These are phyloP conservation scores for Anarrhichthys ocellatus DNA, from an alignment of 2,113 vertebrate genomes.

Conservation along the genomic window DNA sequence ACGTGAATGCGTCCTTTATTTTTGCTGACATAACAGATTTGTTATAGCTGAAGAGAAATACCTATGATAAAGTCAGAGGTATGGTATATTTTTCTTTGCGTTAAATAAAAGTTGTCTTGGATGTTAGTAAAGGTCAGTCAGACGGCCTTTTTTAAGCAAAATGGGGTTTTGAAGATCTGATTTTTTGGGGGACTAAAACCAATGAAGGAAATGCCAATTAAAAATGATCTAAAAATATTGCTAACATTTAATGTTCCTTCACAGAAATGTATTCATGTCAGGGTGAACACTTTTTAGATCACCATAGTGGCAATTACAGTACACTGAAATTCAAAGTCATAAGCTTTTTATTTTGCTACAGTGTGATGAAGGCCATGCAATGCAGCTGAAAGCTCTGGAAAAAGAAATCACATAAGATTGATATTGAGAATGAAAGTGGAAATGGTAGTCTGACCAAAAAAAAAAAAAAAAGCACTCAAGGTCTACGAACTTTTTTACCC, in stretches of 20 bases:
- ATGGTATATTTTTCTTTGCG: too few species aligned
- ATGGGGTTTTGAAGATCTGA: background rate
- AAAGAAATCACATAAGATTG: background rate
- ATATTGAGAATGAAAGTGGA: background rate
- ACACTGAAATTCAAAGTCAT: background rate
- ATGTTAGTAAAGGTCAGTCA: background rate
- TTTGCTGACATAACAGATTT: background rate
- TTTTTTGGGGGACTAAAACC: background rate
- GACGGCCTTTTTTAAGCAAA: background rate
- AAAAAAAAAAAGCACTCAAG: background rate
- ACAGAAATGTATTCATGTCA: background rate
- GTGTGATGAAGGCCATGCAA: background rate
- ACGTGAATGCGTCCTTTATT: slow-evolving; percentile 30
- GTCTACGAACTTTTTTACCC: background rate
- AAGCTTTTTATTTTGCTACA: background rate
- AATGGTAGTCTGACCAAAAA: background rate
- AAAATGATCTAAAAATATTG: background rate
- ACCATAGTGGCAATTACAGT: too few species aligned
- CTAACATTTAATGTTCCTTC: background rate
- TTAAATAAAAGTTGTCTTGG: background rate
- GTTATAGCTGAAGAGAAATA: background rate
- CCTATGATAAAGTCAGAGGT: background rate
- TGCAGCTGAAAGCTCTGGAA: background rate
- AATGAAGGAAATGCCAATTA: background rate
- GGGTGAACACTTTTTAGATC: background rate